Evolutionary conservation across 2,797 vertebrate species (phyloP).

Genomic region (Synaphobranchus kaupii): DNA sequence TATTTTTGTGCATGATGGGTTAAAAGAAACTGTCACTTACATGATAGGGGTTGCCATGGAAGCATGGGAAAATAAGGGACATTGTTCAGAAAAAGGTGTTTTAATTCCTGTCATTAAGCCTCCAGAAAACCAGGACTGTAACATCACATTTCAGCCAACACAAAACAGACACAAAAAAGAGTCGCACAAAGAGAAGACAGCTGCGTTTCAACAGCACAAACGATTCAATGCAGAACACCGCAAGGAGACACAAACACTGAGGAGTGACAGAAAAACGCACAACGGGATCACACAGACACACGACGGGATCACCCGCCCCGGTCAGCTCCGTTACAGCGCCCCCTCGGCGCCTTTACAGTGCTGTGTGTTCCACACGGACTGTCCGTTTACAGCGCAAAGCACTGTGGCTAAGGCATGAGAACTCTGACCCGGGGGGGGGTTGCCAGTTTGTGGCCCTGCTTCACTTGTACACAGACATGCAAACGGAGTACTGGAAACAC

Average conservation of each 20-base stretch:
- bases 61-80: constrained; percentile 30
- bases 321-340: background rate
- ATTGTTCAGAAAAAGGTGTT: constrained; percentile 17
- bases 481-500: background rate
- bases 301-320: background rate
- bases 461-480: background rate
- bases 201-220: background rate
- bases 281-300: background rate
- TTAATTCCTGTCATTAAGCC: background rate
- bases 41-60: constrained; percentile 30
- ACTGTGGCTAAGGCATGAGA: background rate
- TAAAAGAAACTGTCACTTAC: constrained; percentile 30
- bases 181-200: background rate
- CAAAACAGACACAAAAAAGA: background rate
- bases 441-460: background rate
- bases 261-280: background rate
- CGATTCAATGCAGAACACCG: background rate
- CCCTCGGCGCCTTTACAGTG: too few relatives aligned
- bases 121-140: background rate
- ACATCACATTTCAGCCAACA: background rate
- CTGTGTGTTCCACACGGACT: too few relatives aligned
- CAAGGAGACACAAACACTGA: background rate
- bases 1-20: too few relatives aligned
- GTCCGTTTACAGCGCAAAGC: background rate
- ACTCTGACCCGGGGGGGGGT: background rate